Evolutionary conservation across 2,113 vertebrate genomes (phyloP).

Genomic region (Peucedramus taeniatus): DNA sequence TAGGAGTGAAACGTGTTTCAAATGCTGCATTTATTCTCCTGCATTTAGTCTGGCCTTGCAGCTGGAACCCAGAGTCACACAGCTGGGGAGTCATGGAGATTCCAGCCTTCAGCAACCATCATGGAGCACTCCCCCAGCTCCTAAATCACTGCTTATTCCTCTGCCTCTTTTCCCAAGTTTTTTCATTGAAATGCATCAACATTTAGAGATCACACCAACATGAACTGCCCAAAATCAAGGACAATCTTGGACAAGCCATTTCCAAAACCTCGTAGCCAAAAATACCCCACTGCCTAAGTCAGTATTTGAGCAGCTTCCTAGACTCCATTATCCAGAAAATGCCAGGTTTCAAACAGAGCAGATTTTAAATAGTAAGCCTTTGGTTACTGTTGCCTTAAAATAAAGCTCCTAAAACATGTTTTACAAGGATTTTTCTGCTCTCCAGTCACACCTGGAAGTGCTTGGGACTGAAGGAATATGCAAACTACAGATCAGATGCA

Average conservation of each 20-base stretch:
- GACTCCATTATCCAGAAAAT: neutral
- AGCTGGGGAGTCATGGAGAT: rapidly evolving
- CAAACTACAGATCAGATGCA: neutral
- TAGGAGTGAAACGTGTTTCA: neutral
- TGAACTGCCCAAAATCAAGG: neutral
- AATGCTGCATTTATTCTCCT: neutral
- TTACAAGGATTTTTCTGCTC: conserved; percentile 3
- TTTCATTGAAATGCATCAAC: neutral
- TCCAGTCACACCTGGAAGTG: neutral
- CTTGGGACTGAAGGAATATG: neutral
- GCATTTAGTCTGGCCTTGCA: rapidly evolving
- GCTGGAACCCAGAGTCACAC: neutral
- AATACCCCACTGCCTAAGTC: neutral
- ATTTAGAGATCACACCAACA: neutral
- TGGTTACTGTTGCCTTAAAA: neutral
- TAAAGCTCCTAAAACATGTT: neutral
- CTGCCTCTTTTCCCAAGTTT: neutral
- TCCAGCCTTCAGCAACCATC: neutral
- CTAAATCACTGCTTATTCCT: neutral
- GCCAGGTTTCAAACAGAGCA: neutral
- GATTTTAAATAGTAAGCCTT: neutral
- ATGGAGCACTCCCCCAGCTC: neutral
- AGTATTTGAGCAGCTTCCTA: neutral
- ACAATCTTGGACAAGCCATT: neutral
- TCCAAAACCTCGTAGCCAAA: neutral